phyloP scores from a whole-genome alignment of 2,888 invertebrate genomes.

The Netelia inedita region DNA sequence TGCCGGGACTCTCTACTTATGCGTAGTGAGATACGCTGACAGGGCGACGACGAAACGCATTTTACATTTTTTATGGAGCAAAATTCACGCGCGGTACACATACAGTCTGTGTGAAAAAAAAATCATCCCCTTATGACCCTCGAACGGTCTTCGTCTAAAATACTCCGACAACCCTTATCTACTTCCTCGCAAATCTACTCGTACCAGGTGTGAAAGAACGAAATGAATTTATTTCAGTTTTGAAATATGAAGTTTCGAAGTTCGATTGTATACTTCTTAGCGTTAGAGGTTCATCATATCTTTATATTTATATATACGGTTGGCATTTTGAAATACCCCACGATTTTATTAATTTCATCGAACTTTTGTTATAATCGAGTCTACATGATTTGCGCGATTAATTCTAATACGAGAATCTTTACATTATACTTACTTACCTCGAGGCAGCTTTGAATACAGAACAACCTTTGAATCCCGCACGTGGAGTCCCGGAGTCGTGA shows the following conservation, averaged over 20 bases:
- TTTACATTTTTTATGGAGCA: slow-evolving; percentile 81
- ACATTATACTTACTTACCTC: no score
- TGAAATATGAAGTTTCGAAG: slow-evolving; percentile 55
- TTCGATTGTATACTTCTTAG: slow-evolving; percentile 54
- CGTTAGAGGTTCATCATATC: slow-evolving; percentile 16
- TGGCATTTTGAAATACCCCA: background rate
- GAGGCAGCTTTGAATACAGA: no score
- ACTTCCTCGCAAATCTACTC: background rate
- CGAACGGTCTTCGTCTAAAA: slow-evolving; percentile 25
- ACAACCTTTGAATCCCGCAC: no score
- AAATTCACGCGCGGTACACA: slow-evolving; percentile 26
- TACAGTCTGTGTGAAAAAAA: slow-evolving; percentile 12
- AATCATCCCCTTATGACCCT: slow-evolving; percentile 37
- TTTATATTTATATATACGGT: background rate
- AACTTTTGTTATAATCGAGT: no score
- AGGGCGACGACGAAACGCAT: slow-evolving; percentile 78
- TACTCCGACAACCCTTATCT: slow-evolving; percentile 48
- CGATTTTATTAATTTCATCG: background rate
- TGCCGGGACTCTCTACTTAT: slow-evolving; percentile 70
- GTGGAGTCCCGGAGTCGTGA: no score
- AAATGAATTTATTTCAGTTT: slow-evolving; percentile 55
- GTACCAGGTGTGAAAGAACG: slow-evolving; percentile 20
- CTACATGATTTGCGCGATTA: no score
- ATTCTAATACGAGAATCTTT: no score
- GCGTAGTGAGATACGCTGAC: slow-evolving; percentile 79